A percentile compares a stretch with the other conserved stretches of the same genome.
Evolutionary conservation across 1,140 invertebrate species (phyloP).

Genomic region (Diabrotica virgifera): DNA sequence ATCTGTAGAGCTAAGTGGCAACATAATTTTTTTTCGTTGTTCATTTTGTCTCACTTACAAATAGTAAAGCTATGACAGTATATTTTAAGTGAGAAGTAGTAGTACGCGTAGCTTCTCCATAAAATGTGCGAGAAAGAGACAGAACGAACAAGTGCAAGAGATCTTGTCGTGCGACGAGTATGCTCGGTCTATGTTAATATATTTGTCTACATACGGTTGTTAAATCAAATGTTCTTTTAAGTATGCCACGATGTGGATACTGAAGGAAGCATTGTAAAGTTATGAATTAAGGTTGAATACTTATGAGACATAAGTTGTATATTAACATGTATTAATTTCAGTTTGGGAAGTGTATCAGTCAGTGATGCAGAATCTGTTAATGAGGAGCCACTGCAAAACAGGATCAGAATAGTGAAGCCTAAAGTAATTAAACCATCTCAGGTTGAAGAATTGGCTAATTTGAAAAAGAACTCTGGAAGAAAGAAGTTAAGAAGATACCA

Average conservation of each 20-base stretch:
- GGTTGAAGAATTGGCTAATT: slow-evolving; percentile 68
- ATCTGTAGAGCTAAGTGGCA: too few species aligned
- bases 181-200: too few species aligned
- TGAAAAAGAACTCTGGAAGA: slow-evolving; percentile 71
- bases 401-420: background rate
- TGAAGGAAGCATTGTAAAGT: background rate
- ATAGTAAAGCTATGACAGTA: too few species aligned
- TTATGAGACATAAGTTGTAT: background rate
- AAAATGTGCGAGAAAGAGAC: too few species aligned
- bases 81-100: too few species aligned
- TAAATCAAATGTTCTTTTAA: too few species aligned
- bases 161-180: too few species aligned
- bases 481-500: slow-evolving; percentile 82
- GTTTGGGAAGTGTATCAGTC: slow-evolving; percentile 30
- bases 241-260: background rate
- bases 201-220: too few species aligned
- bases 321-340: slow-evolving; percentile 22
- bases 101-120: too few species aligned
- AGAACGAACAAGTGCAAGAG: too few species aligned
- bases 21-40: too few species aligned
- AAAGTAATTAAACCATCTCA: slow-evolving; percentile 10
- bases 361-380: slow-evolving; percentile 64
- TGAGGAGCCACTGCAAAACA: slow-evolving; percentile 61
- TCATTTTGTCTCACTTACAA: too few species aligned
- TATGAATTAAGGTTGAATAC: background rate